These are phyloP conservation scores for Peromyscus eremicus DNA, from an alignment of 2,797 vertebrate species.

Conservation along the genomic window DNA sequence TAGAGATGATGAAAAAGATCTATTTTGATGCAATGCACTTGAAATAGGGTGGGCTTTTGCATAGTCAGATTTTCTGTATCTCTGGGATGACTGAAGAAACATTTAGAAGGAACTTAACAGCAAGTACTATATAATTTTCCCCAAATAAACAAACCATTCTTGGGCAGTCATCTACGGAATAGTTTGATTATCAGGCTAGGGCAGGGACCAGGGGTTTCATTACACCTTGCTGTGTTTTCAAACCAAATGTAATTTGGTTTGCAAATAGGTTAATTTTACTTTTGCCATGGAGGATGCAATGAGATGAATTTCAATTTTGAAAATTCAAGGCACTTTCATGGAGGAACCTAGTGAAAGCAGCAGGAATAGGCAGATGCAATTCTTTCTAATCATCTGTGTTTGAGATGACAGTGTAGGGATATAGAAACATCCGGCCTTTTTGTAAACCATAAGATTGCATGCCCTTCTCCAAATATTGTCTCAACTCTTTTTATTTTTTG, in stretches of 20 bases:
- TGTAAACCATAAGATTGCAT: background rate
- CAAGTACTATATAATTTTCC: background rate
- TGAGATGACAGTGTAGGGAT: background rate
- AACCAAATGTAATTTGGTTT: slow-evolving; percentile 15
- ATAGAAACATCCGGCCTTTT: background rate
- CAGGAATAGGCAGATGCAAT: background rate
- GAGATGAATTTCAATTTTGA: background rate
- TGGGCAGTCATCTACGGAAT: background rate
- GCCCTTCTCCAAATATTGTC: background rate
- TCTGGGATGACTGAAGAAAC: background rate
- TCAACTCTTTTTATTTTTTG: background rate
- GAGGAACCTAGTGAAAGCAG: background rate
- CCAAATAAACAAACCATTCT: background rate
- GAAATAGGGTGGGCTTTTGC: background rate
- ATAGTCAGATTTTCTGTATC: background rate
- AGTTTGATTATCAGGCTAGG: background rate
- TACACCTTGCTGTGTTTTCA: background rate
- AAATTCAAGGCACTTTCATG: background rate
- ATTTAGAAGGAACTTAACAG: background rate
- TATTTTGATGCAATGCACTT: background rate
- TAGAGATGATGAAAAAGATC: background rate
- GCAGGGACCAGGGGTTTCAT: background rate
- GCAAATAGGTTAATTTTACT: background rate
- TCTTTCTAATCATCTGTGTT: background rate
- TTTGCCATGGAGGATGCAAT: background rate